Percentiles rank a stretch among this genome's conserved stretches.
phyloP scores from a whole-genome alignment of 2,113 vertebrate species.

The Saccopteryx leptura region DNA sequence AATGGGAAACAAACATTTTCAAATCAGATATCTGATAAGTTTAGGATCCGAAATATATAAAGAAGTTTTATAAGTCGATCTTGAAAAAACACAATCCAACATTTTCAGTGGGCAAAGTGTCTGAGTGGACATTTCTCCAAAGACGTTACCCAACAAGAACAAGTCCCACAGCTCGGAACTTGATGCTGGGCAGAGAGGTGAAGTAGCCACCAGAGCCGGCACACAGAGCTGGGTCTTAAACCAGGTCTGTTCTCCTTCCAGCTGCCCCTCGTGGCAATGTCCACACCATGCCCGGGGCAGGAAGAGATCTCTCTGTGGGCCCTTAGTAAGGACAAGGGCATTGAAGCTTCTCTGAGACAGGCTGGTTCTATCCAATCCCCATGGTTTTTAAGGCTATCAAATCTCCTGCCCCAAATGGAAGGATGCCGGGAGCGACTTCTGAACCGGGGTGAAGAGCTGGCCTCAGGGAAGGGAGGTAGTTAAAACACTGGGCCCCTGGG shows the following conservation, averaged over 20 bases:
- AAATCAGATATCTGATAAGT: not conserved
- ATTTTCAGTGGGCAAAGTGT: not conserved
- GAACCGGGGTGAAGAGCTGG: not conserved
- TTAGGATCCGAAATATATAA: not conserved
- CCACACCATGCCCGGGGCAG: not conserved
- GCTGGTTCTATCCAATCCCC: not conserved
- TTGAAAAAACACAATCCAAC: not conserved
- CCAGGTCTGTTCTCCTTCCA: not conserved
- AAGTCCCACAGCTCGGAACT: not conserved
- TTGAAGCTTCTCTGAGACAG: not conserved
- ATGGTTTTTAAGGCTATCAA: not conserved
- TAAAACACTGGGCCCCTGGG: not conserved
- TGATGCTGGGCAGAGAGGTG: not conserved
- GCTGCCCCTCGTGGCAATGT: not conserved
- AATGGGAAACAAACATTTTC: slow-evolving; percentile 7
- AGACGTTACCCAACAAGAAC: not conserved
- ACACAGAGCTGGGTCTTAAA: not conserved
- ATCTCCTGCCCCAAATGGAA: not conserved
- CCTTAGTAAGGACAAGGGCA: not conserved
- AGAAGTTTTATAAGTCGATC: not conserved
- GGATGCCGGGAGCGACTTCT: not conserved
- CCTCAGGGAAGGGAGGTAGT: too few species aligned
- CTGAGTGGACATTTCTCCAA: not conserved
- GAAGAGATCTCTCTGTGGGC: not conserved
- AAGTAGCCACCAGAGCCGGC: not conserved